A percentile compares a stretch with the other conserved stretches of the same genome.
phyloP scores from a whole-genome alignment of 2,888 invertebrate genomes.

The Rhabditophanes sp. region DNA sequence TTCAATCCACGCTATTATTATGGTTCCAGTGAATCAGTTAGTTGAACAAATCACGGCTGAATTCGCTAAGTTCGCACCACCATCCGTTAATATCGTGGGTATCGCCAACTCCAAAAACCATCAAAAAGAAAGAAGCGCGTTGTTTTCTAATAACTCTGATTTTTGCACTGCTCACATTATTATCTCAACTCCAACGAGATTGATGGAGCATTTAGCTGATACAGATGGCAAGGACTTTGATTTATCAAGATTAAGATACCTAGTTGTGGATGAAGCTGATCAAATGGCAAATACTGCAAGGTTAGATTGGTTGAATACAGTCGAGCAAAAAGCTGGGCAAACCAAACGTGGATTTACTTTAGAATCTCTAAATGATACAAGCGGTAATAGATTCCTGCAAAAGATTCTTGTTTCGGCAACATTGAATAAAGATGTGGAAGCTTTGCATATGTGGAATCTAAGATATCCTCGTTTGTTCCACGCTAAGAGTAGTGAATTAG shows the following conservation, averaged over 20 bases:
- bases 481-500: slow-evolving; percentile 17
- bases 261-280: slow-evolving; percentile 88
- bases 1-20: slow-evolving; percentile 52
- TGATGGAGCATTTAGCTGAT: slow-evolving; percentile 73
- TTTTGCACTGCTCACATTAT: slow-evolving; percentile 57
- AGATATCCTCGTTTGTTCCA: slow-evolving; percentile 75
- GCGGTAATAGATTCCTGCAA: slow-evolving; percentile 49
- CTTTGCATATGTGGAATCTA: slow-evolving; percentile 67
- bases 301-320: slow-evolving; percentile 71
- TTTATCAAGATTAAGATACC: slow-evolving; percentile 53
- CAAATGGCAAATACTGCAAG: slow-evolving; percentile 76
- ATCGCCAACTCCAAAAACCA: slow-evolving; percentile 16
- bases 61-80: slow-evolving; percentile 19
- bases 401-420: slow-evolving; percentile 95
- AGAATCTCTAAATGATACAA: slow-evolving; percentile 4
- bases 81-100: slow-evolving; percentile 13
- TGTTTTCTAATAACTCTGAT: slow-evolving; percentile 10
- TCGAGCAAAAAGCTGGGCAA: slow-evolving; percentile 52
- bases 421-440: slow-evolving; percentile 63
- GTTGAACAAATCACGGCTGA: slow-evolving; percentile 67
- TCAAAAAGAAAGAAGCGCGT: slow-evolving; percentile 10
- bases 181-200: slow-evolving; percentile 76
- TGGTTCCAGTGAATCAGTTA: slow-evolving; percentile 77
- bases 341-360: slow-evolving; percentile 5
- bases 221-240: slow-evolving; percentile 50